Percentiles rank a stretch among this genome's conserved stretches.
Evolutionary conservation across 1,140 invertebrate genomes (phyloP).

Genomic region (Bombus breviceps): DNA sequence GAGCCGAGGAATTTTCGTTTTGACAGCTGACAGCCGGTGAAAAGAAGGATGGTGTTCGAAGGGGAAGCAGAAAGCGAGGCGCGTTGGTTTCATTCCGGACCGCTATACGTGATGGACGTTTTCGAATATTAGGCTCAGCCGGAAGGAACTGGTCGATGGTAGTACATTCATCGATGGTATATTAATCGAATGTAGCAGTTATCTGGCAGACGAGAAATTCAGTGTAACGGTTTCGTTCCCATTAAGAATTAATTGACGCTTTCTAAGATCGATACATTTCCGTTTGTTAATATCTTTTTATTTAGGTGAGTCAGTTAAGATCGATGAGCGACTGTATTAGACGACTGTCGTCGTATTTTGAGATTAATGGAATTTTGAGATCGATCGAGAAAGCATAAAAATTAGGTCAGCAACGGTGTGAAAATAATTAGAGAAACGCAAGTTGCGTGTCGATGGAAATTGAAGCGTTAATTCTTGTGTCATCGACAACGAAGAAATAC

Average conservation of each 20-base stretch:
- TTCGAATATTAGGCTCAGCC: neutral
- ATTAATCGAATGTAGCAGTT: neutral
- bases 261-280: too few relatives aligned
- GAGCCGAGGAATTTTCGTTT: slow-evolving; percentile 20
- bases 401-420: too few relatives aligned
- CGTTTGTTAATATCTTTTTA: too few relatives aligned
- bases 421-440: too few relatives aligned
- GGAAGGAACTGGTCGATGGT: neutral
- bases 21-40: slow-evolving; percentile 8
- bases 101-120: neutral
- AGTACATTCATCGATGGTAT: neutral
- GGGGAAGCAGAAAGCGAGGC: neutral
- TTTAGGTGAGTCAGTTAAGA: too few relatives aligned
- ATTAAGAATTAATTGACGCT: too few relatives aligned
- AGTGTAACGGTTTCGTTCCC: neutral
- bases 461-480: neutral
- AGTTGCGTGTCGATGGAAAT: neutral
- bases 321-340: too few relatives aligned
- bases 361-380: too few relatives aligned
- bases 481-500: neutral
- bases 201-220: neutral
- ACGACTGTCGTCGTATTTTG: too few relatives aligned
- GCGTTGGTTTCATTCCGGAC: neutral
- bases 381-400: too few relatives aligned
- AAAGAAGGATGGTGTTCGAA: neutral